phyloP scores from a whole-genome alignment of 2,888 invertebrate species.

The Trimorus sp. region DNA sequence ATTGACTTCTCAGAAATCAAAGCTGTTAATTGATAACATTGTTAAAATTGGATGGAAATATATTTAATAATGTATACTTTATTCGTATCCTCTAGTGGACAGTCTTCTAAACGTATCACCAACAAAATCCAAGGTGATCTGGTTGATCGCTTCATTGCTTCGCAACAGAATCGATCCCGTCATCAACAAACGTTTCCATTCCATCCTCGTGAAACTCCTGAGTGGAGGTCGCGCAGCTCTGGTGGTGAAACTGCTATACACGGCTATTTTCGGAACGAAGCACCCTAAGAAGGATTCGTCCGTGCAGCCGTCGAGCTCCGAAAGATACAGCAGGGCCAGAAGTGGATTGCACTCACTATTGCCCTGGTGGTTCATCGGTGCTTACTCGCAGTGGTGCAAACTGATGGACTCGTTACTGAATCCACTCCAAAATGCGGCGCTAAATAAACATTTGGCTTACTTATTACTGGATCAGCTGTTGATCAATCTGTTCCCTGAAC shows the following conservation, averaged over 20 bases:
- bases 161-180: conserved; percentile 74
- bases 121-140: conserved; percentile 71
- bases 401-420: conserved; percentile 77
- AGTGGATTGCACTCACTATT: conserved; percentile 74
- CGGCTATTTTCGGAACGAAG: conserved; percentile 72
- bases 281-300: conserved; percentile 54
- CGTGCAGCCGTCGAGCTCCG: conserved; percentile 57
- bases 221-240: conserved; percentile 78
- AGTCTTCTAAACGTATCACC: conserved; percentile 71
- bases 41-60: too few species aligned
- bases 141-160: conserved; percentile 75
- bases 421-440: conserved; percentile 82
- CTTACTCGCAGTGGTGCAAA: conserved; percentile 75
- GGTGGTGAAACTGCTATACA: conserved; percentile 76
- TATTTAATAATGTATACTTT: too few species aligned
- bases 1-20: too few species aligned
- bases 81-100: conserved; percentile 70
- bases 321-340: conserved; percentile 73
- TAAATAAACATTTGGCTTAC: conserved; percentile 88
- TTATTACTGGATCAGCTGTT: conserved; percentile 89
- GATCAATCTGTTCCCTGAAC: conserved; percentile 89
- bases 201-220: conserved; percentile 74
- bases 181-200: conserved; percentile 72
- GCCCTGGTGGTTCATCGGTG: conserved; percentile 76
- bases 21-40: too few species aligned